Evolutionary conservation across 2,797 vertebrate genomes (phyloP).

Genomic region (Oreochromis mossambicus): DNA sequence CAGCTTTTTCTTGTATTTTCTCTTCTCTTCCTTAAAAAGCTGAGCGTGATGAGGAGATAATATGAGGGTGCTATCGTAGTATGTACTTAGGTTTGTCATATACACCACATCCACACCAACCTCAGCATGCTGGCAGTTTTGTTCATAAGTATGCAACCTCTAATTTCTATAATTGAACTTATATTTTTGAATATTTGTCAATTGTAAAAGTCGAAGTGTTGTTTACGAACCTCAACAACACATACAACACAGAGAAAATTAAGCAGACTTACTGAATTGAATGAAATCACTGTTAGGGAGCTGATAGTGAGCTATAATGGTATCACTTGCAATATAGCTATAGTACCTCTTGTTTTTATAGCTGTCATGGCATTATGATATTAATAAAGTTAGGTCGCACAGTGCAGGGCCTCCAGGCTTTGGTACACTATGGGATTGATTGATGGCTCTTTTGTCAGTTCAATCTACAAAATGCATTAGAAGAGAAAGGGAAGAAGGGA

Average conservation of each 20-base stretch:
- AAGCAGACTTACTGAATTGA: neutral
- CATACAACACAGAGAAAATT: neutral
- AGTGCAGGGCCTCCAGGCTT: constrained; percentile 35
- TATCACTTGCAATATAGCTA: constrained; percentile 19
- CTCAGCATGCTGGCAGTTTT: neutral
- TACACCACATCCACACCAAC: neutral
- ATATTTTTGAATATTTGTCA: neutral
- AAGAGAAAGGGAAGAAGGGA: constrained; percentile 10
- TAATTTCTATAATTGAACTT: neutral
- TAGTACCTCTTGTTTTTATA: constrained; percentile 28
- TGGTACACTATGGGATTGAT: constrained; percentile 62
- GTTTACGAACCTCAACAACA: neutral
- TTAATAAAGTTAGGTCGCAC: constrained; percentile 67
- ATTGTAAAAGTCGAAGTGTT: neutral
- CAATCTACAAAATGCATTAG: constrained; percentile 66
- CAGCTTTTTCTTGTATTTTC: neutral
- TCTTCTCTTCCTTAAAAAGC: neutral
- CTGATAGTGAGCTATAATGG: neutral
- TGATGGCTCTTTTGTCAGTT: constrained; percentile 69
- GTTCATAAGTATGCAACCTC: no score
- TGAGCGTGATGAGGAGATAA: neutral
- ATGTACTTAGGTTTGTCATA: neutral
- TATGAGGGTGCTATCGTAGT: no score
- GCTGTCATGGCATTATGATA: constrained; percentile 50
- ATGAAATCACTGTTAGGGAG: neutral